Evolutionary conservation across 2,113 vertebrate genomes (phyloP), one percentile per base, ranked within the genome.

Genomic region (Proterorhinus semilunaris): DNA sequence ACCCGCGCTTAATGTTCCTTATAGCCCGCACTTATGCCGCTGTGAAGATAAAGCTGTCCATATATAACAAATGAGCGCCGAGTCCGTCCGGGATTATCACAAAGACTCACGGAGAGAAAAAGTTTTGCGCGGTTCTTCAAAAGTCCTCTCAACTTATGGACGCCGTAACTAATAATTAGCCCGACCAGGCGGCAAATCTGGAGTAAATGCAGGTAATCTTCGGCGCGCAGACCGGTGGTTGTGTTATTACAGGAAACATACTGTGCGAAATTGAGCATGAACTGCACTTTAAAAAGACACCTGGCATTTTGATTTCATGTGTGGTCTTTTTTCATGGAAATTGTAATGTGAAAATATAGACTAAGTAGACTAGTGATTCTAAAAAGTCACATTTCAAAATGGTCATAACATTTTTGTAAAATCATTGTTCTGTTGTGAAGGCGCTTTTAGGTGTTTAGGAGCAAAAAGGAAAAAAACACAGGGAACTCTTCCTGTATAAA

Each of bases 21-120:
- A 15, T 61, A 61, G 42, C 58, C 12, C 58, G 15, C 58, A 61
- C 13, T 55, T 16, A 61, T 61, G 58, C 58, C n/a, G 58, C 58
- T 61, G 42, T 61, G 58, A n/a, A 61, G 58, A 61, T 61, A 61
- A 61, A 61, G 58, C 58, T 45, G 58, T 44, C 58, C 42, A 44
- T 45, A 61, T 61, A 61, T 61, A 61, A 61, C 58, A 61, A 61
- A 61, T 61, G 58, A 61, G 58, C 13, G 44, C 42, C 13, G 12
- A 45, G 8, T n/a, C 21, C 16, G 53, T 55, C 42, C 10, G 58
- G 58, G 44, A 61, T 61, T 16, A 45, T 61, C 43, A 61, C 12
- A 27, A 13, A 61, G 42, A 44, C 43, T 61, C 44, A 61, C 44
- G 58, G n/a, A 45, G 16, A 51, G 49, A 44, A 15, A 58, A 58